These are phyloP conservation scores for Drosophila sp. DNA, from an alignment of 1,140 invertebrate species.

Conservation along the genomic window DNA sequence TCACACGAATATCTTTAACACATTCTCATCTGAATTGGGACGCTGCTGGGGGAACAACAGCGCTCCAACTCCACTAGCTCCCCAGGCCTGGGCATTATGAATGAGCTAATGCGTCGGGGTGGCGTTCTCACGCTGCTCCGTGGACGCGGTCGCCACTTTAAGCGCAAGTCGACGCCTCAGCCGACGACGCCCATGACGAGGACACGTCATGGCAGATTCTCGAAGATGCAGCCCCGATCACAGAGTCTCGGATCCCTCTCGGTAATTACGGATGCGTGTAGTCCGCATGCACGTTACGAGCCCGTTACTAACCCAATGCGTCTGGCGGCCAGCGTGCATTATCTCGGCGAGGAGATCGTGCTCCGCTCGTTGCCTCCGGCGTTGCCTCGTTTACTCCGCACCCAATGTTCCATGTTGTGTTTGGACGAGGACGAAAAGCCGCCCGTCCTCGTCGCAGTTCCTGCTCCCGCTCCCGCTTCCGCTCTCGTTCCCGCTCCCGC, in stretches of 20 bases:
- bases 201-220: conserved; percentile 60
- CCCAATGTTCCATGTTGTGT: conserved; percentile 80
- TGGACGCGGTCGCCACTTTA: conserved; percentile 72
- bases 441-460: conserved; percentile 2
- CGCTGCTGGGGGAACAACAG: conserved; percentile 34
- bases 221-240: conserved; percentile 76
- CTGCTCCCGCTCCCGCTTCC: background rate
- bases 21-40: conserved; percentile 21
- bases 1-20: conserved; percentile 40
- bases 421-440: conserved; percentile 63
- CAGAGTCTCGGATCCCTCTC: conserved; percentile 83
- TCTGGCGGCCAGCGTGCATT: conserved; percentile 72
- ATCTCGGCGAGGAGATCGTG: conserved; percentile 68
- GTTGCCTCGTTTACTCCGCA: conserved; percentile 63
- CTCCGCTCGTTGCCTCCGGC: conserved; percentile 44
- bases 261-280: conserved; percentile 75
- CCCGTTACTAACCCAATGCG: conserved; percentile 82
- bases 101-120: conserved; percentile 76
- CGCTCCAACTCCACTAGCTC: conserved; percentile 77
- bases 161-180: conserved; percentile 79
- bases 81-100: conserved; percentile 78
- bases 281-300: conserved; percentile 77
- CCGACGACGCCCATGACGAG: conserved; percentile 71
- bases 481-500: conserved; percentile 5
- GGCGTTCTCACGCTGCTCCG: conserved; percentile 77